Evolutionary conservation across 2,797 vertebrate genomes (phyloP), one percentile per base, ranked within the genome.

Genomic region (Typhlichthys subterraneus): DNA sequence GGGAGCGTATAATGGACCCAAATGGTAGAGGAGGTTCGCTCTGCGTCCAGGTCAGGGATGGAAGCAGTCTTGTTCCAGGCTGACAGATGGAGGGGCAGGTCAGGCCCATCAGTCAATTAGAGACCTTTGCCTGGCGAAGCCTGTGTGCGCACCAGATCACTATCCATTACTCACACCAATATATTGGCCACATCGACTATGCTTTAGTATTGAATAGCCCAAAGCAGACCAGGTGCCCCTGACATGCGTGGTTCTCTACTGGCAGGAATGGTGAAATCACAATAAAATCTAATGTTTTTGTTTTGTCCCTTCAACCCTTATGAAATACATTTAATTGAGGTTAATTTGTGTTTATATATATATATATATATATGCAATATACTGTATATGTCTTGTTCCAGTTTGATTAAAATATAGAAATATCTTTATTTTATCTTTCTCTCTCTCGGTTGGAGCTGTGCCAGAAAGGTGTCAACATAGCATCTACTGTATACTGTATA

Each of bases 21-120:
- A 50, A 38, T 14, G 12, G 68, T 54, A 17, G 54, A 61, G 5
- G 60, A 51, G 57, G 62, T 33, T 56, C 61, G 61, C 53, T 50
- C 59, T 71, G 31, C 59, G 51, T 69, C n/a, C 67, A 65, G 75
- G 74, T 77, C 74, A 75, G 63, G 59, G 73, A 55, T 73, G 49
- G 53, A 76, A 65, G 64, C 56, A 61, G 75, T 23, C 63, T 55
- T 70, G 75, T 77, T 75, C 71, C 56, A 69, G 53, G 53, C 2
- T 75, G 70, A 77, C 63, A 79, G 83, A 88, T 79, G 66, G 79
- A 87, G 84, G 68, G 15, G 10, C 61, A 48, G 75, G 68, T 81
- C 79, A 60, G 59, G 67, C 58, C 65, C 67, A 85, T 87, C 82
- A 59, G 52, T 90, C 83, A 85, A 52, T 51, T 61, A 11, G 51